phyloP scores from a whole-genome alignment of 2,888 invertebrate species.

The Harpalus rufipes region DNA sequence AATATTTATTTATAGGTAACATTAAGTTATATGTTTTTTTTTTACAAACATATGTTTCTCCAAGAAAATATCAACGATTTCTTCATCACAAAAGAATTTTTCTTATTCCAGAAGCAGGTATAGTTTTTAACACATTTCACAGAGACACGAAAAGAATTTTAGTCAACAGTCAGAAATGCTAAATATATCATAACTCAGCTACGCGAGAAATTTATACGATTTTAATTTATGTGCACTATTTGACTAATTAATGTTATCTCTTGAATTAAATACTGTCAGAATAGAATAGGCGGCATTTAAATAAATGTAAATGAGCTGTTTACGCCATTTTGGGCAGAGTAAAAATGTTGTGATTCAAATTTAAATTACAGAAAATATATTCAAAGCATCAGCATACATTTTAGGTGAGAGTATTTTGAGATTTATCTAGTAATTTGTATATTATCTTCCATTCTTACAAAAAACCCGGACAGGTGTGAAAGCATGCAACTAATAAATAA shows the following conservation, averaged over 20 bases:
- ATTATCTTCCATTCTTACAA: slow-evolving; percentile 31
- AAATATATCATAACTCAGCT: background rate
- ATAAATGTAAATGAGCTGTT: slow-evolving; percentile 41
- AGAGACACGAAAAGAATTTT: background rate
- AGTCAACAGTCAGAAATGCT: background rate
- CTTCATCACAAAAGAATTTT: background rate
- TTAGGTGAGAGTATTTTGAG: slow-evolving; percentile 2
- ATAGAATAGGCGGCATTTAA: slow-evolving; percentile 32
- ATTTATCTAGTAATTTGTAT: slow-evolving; percentile 38
- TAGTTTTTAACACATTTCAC: background rate
- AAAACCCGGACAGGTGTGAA: slow-evolving; percentile 21
- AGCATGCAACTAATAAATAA: slow-evolving; percentile 48
- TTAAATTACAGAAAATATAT: slow-evolving; percentile 46
- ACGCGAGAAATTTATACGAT: slow-evolving; percentile 41
- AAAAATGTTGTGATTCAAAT: slow-evolving; percentile 37
- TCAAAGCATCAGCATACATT: slow-evolving; percentile 1
- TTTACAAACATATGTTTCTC: background rate
- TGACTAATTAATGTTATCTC: slow-evolving; percentile 48
- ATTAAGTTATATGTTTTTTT: background rate
- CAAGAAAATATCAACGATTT: background rate
- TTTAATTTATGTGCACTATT: slow-evolving; percentile 28
- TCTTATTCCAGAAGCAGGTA: background rate
- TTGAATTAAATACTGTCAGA: slow-evolving; percentile 34
- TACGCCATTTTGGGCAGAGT: slow-evolving; percentile 41
- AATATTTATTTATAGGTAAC: too few relatives aligned